Percentiles rank a stretch among this genome's conserved stretches.
Conservation (phyloP, 2,113 vertebrate genomes). For the Tricholaema leucomelas region DNA sequence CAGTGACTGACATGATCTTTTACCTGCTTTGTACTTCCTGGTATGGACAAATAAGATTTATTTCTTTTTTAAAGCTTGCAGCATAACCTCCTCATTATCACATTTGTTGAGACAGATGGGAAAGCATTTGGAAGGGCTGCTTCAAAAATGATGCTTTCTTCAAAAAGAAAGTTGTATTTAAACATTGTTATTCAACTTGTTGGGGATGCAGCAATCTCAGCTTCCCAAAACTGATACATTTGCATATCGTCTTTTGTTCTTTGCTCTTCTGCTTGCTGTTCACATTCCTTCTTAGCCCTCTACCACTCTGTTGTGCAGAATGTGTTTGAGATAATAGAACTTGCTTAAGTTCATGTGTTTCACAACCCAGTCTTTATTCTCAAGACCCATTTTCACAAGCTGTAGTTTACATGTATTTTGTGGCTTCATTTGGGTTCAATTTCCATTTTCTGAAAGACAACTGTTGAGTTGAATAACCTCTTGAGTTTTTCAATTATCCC, state of each 20-base stretch:
- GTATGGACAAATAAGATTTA: conserved; percentile 7
- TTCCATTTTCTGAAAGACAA: conserved; percentile 62
- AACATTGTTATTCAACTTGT: conserved; percentile 67
- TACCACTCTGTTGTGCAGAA: not conserved
- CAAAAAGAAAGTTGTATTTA: conserved; percentile 71
- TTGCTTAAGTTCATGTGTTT: not conserved
- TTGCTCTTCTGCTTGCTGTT: conserved; percentile 40
- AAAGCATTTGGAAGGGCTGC: conserved; percentile 74
- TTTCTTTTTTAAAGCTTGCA: conserved; percentile 42
- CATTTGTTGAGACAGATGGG: conserved; percentile 82
- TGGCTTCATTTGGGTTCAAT: conserved; percentile 24
- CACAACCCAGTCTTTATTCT: not conserved
- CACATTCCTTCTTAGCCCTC: conserved; percentile 8
- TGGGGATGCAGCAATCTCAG: conserved; percentile 52
- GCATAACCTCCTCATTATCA: conserved; percentile 77
- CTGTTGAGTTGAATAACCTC: conserved; percentile 57
- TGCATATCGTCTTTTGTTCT: conserved; percentile 52
- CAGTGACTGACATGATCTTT: not conserved
- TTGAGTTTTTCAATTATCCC: conserved; percentile 57
- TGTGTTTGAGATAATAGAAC: not conserved
- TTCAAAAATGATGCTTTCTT: conserved; percentile 61
- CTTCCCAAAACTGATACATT: conserved; percentile 36
- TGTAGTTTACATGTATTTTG: not conserved
- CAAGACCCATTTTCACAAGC: not conserved
- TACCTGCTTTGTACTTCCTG: conserved; percentile 47